These are phyloP conservation scores for Gallinago paraguaiae DNA, from an alignment of 2,113 vertebrate genomes.

Conservation along the genomic window DNA sequence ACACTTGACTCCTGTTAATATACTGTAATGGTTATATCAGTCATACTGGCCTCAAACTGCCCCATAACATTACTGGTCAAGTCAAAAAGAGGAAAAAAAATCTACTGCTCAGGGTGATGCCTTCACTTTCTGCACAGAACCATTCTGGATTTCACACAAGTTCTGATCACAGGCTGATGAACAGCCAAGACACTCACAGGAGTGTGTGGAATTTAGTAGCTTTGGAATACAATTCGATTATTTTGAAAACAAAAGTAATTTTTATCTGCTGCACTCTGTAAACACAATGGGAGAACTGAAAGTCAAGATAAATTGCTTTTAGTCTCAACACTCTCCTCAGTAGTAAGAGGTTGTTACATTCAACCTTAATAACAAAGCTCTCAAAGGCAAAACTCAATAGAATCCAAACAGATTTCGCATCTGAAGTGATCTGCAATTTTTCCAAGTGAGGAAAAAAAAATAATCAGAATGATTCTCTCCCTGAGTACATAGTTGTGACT, in stretches of 20 bases:
- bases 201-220: neutral
- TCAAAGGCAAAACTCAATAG: neutral
- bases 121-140: neutral
- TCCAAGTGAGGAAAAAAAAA: neutral
- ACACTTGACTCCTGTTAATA: neutral
- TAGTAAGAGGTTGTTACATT: neutral
- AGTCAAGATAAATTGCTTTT: conserved; percentile 34
- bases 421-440: neutral
- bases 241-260: conserved; percentile 48
- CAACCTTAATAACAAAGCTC: neutral
- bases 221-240: conserved; percentile 9
- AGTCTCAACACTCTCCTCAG: neutral
- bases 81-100: neutral
- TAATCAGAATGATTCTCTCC: neutral
- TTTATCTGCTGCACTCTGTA: conserved; percentile 32
- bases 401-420: neutral
- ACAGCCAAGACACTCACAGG: neutral
- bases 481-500: neutral
- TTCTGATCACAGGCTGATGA: neutral
- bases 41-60: neutral
- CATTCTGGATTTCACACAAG: neutral
- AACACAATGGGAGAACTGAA: conserved; percentile 40
- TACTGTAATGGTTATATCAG: neutral
- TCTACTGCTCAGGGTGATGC: neutral
- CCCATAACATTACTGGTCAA: neutral